Evolutionary conservation across 2,888 invertebrate genomes (phyloP), one percentile per base, ranked within the genome.

Genomic region (Didymodactylos carnosus): DNA sequence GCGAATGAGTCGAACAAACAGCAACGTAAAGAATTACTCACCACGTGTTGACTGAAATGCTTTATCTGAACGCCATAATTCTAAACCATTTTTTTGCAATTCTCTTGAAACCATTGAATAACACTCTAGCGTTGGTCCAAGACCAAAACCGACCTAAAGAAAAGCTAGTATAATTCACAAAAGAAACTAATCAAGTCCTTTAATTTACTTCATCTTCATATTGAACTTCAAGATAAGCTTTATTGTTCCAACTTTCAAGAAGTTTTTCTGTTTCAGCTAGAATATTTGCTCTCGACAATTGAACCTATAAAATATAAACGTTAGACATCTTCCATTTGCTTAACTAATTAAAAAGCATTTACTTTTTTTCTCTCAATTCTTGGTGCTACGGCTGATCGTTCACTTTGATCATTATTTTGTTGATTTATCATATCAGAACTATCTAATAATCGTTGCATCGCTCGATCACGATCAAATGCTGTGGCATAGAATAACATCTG

Each of bases 41-140:
- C 53, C 53, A 75, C 23, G 25, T 19, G 19, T 29, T 23, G 62
- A 71, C 10, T 27, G 27, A 16, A 39, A 77, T 40, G 79, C 77
- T 70, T 78, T 78, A 5, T 85, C 86, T 77, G 91, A 91, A 80
- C 92, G 90, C 97, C 97, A 98, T 79, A 98, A 85, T 79, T 94
- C 94, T 76, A 97, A 87, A 83, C 93, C 94, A 73, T 89, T 88
- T 77, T 91, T 89, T 84, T 97, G 95, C 77, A 98, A 84, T 84
- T 98, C 97, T 79, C 80, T 79, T 1, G 84, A 84, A 29, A 97
- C 94, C 72, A 97, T 87, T 76, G 98, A 93, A 84, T 98, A 99
- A 86, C 98, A 99, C 85, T 99, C 98, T 76, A 98, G 86, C 19
- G 98, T 98, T 62, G 98, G 98, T n/a, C 98, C 98, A 76, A 98